Evolutionary conservation across 2,888 invertebrate species (phyloP).

Genomic region (Thumatha senex): DNA sequence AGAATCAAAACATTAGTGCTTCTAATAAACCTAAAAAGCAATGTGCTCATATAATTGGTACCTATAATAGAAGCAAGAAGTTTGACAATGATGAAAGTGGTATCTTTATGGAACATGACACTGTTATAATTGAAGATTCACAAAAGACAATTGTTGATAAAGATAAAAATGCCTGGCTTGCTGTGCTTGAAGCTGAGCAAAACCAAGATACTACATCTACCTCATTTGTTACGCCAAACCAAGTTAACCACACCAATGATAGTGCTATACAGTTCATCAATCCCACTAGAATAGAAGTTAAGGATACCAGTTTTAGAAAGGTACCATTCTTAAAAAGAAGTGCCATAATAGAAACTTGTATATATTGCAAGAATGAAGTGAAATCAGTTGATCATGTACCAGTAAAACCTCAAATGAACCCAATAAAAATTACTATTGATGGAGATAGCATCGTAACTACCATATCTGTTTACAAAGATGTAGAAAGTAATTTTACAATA

Average conservation of each 20-base stretch:
- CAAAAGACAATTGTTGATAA: slow-evolving; percentile 56
- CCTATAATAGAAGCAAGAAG: slow-evolving; percentile 6
- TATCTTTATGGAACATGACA: slow-evolving; percentile 58
- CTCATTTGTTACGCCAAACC: slow-evolving; percentile 20
- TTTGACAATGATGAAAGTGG: slow-evolving; percentile 59
- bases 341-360: slow-evolving; percentile 48
- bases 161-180: slow-evolving; percentile 61
- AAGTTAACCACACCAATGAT: slow-evolving; percentile 8
- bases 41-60: not conserved
- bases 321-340: slow-evolving; percentile 64
- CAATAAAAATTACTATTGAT: slow-evolving; percentile 56
- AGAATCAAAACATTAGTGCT: not conserved
- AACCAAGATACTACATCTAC: slow-evolving; percentile 26
- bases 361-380: slow-evolving; percentile 31
- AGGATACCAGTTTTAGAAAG: slow-evolving; percentile 24
- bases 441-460: slow-evolving; percentile 46
- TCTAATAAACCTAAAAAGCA: slow-evolving; percentile 20
- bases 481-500: slow-evolving; percentile 17
- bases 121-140: slow-evolving; percentile 58
- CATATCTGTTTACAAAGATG: slow-evolving; percentile 48
- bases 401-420: slow-evolving; percentile 21
- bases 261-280: slow-evolving; percentile 1
- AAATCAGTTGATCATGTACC: slow-evolving; percentile 1
- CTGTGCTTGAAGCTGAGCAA: slow-evolving; percentile 55
- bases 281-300: slow-evolving; percentile 5